phyloP scores from a whole-genome alignment of 2,113 vertebrate genomes.

The Campylomormyrus tamandua region DNA sequence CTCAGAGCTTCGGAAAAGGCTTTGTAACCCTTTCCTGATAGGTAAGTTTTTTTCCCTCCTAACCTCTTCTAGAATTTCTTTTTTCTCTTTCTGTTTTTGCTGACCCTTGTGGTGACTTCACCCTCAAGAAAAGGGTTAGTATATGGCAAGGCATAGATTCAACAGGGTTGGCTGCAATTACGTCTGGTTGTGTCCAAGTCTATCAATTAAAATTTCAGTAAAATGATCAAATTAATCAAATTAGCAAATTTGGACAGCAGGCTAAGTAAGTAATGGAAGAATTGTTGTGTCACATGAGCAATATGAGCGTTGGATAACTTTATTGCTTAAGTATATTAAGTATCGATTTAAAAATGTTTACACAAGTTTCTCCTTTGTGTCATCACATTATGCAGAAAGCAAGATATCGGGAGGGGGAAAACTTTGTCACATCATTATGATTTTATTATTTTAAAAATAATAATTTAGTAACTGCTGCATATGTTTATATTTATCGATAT shows the following conservation, averaged over 20 bases:
- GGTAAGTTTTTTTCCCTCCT: not conserved
- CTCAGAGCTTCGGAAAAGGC: not conserved
- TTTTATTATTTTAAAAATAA: not conserved
- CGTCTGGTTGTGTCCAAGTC: not conserved
- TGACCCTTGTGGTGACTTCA: no score
- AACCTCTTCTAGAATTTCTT: not conserved
- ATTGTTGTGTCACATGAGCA: not conserved
- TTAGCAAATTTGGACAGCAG: not conserved
- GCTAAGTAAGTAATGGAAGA: not conserved
- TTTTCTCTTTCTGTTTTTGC: no score
- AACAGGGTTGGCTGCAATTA: not conserved
- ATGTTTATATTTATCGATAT: not conserved
- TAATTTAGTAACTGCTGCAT: not conserved
- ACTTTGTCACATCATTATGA: not conserved
- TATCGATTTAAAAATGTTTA: not conserved
- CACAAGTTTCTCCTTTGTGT: not conserved
- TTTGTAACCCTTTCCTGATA: not conserved
- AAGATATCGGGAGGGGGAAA: not conserved
- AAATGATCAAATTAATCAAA: not conserved
- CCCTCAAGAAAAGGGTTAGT: no score
- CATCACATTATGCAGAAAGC: not conserved
- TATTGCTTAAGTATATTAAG: not conserved
- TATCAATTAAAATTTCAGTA: not conserved
- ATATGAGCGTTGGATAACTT: not conserved
- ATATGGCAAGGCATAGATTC: not conserved